phyloP scores from a whole-genome alignment of 2,113 vertebrate genomes.

The Prietella phreatophila region DNA sequence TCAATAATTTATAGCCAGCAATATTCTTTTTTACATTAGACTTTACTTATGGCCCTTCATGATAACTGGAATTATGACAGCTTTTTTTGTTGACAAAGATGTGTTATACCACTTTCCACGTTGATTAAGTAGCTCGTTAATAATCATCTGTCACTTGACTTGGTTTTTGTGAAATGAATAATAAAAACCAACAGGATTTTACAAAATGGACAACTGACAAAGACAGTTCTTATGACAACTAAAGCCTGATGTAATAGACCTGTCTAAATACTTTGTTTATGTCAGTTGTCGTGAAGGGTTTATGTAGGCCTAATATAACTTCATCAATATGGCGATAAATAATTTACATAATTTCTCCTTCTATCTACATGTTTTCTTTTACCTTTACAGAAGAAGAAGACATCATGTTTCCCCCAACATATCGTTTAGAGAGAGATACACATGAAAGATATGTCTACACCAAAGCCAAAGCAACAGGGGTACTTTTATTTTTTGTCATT shows the following conservation, averaged over 20 bases:
- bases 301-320: not conserved
- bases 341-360: not conserved
- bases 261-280: not conserved
- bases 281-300: not conserved
- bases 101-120: not conserved
- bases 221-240: not conserved
- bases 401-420: conserved; percentile 93
- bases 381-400: conserved; percentile 88
- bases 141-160: not conserved
- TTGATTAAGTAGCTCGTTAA: not conserved
- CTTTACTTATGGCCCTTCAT: not conserved
- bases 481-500: conserved; percentile 58
- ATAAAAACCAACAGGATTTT: no score
- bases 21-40: not conserved
- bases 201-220: not conserved
- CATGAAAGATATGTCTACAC: conserved; percentile 92
- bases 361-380: conserved; percentile 5
- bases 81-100: not conserved
- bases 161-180: not conserved
- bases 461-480: conserved; percentile 96
- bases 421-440: conserved; percentile 90
- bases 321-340: not conserved
- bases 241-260: not conserved
- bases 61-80: not conserved
- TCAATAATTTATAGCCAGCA: not conserved